phyloP scores from a whole-genome alignment of 2,888 invertebrate genomes.

The Nesidiocoris tenuis region DNA sequence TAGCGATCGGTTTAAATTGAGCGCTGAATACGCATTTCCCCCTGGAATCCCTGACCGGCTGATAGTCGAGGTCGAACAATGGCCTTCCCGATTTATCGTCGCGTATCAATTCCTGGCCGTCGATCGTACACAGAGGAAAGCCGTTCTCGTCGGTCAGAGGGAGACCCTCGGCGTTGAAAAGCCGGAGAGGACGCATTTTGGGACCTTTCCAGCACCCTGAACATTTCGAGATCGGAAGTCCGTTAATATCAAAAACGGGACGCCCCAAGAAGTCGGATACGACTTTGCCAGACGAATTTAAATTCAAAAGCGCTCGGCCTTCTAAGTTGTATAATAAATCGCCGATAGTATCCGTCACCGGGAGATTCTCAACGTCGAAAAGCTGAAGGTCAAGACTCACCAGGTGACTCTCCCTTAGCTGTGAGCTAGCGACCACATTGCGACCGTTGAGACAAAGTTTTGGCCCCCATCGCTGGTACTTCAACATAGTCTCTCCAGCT shows the following conservation, averaged over 20 bases:
- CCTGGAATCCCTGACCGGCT: slow-evolving; percentile 36
- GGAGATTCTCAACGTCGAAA: slow-evolving; percentile 43
- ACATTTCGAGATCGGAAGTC: slow-evolving; percentile 41
- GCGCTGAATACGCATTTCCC: slow-evolving; percentile 21
- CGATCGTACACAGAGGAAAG: slow-evolving; percentile 23
- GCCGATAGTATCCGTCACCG: slow-evolving; percentile 40
- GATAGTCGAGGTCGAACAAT: slow-evolving; percentile 16
- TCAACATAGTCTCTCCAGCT: slow-evolving; percentile 36
- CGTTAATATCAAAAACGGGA: slow-evolving; percentile 41
- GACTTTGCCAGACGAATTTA: slow-evolving; percentile 22
- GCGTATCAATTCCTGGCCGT: slow-evolving; percentile 17
- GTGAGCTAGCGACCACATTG: slow-evolving; percentile 9
- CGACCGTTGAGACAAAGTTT: slow-evolving; percentile 19
- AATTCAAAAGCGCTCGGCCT: slow-evolving; percentile 39
- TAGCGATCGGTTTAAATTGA: slow-evolving; percentile 29
- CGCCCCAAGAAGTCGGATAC: slow-evolving; percentile 40
- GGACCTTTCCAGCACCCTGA: slow-evolving; percentile 40
- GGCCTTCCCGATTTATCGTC: slow-evolving; percentile 38
- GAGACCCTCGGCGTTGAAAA: slow-evolving; percentile 38
- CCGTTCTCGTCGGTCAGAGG: slow-evolving; percentile 46
- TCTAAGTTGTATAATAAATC: slow-evolving; percentile 34
- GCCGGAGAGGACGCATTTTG: slow-evolving; percentile 34
- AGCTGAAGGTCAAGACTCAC: slow-evolving; percentile 38
- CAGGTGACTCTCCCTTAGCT: slow-evolving; percentile 15
- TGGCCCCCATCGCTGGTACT: background rate